phyloP scores from a whole-genome alignment of 1,140 invertebrate genomes.

The Sarcophaga peregrina region DNA sequence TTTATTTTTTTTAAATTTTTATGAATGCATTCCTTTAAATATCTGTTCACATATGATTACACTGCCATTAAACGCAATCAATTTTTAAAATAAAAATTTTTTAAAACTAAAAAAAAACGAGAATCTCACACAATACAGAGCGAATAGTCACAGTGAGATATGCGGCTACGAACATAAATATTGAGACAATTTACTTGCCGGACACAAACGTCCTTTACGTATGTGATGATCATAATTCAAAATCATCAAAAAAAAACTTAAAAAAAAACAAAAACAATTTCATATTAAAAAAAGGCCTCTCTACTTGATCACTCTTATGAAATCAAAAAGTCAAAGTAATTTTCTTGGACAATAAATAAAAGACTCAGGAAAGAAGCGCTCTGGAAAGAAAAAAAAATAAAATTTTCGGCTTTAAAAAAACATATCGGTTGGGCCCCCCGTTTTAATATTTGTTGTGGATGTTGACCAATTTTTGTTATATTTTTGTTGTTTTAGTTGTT shows the following conservation, averaged over 20 bases:
- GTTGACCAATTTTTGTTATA: constrained; percentile 39
- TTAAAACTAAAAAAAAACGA: background rate
- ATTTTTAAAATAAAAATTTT: background rate
- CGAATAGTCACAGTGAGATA: background rate
- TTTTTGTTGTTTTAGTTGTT: background rate
- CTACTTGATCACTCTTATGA: background rate
- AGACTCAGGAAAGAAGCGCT: no score
- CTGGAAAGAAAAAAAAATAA: background rate
- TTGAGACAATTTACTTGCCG: constrained; percentile 27
- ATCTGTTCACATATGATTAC: no score
- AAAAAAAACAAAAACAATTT: background rate
- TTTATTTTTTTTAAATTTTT: no score
- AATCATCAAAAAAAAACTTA: background rate
- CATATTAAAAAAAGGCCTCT: background rate
- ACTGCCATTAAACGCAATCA: background rate
- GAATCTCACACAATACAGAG: background rate
- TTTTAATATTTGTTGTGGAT: background rate
- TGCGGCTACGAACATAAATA: background rate
- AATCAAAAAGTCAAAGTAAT: constrained; percentile 15
- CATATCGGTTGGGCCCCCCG: background rate
- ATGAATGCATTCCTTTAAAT: no score
- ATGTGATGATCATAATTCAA: constrained; percentile 41
- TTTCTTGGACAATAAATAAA: constrained; percentile 20
- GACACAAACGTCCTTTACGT: constrained; percentile 41
- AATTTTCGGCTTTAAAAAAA: background rate